These are phyloP conservation scores for Zosterops japonicus DNA, from an alignment of 2,113 vertebrate genomes.

Conservation along the genomic window DNA sequence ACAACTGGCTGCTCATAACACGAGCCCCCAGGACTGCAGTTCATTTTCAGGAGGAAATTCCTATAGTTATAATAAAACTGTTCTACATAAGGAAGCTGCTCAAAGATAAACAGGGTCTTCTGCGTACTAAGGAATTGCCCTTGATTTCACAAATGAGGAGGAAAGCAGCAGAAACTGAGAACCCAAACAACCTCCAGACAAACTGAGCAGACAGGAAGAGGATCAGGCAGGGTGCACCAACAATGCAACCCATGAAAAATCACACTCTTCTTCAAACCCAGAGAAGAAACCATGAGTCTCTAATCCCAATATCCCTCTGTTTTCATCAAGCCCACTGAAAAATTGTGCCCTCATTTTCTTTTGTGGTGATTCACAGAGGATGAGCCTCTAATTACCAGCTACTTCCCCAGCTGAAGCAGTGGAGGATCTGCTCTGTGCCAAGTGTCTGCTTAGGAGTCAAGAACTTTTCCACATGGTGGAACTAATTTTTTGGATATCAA, in stretches of 20 bases:
- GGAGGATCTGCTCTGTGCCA: neutral
- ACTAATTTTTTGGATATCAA: neutral
- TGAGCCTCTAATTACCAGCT: conserved; percentile 5
- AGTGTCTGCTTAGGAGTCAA: neutral
- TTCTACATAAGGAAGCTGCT: neutral
- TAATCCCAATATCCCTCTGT: neutral
- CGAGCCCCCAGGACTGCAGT: neutral
- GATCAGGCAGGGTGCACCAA: neutral
- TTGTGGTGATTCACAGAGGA: neutral
- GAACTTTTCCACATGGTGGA: neutral
- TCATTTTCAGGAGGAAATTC: neutral
- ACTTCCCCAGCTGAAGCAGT: neutral
- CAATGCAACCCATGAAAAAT: neutral
- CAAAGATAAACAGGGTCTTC: neutral
- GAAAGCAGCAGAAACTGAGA: neutral
- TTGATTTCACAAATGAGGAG: neutral
- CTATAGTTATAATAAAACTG: neutral
- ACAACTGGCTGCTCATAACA: neutral
- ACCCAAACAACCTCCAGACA: neutral
- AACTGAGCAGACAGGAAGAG: neutral
- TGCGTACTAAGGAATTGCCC: neutral
- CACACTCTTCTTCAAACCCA: neutral
- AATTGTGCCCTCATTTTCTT: neutral
- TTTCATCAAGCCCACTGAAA: conserved; percentile 26
- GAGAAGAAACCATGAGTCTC: neutral